These are phyloP conservation scores for Neomorphus geoffroyi DNA, from an alignment of 2,797 vertebrate genomes.

Conservation along the genomic window DNA sequence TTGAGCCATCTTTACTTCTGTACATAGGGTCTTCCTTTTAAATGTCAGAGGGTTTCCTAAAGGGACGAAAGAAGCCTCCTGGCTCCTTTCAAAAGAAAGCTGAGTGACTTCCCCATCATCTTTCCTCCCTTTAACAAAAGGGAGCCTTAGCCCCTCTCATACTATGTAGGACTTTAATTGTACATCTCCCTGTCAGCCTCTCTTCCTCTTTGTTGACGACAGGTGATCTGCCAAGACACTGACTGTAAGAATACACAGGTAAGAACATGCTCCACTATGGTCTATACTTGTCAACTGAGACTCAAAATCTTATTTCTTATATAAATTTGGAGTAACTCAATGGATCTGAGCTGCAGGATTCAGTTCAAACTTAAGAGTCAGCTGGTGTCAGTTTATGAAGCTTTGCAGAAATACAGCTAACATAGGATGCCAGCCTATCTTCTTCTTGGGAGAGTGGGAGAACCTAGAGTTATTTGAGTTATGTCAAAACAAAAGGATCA, in stretches of 20 bases:
- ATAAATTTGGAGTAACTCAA: neutral
- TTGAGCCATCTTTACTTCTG: neutral
- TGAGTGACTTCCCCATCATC: neutral
- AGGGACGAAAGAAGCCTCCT: neutral
- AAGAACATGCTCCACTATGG: neutral
- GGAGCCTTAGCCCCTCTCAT: neutral
- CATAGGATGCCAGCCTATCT: neutral
- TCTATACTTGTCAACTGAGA: neutral
- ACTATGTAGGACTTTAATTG: neutral
- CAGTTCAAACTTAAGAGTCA: neutral
- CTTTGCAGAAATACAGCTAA: neutral
- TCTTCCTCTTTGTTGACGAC: neutral
- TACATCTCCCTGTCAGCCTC: neutral
- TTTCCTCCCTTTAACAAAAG: neutral
- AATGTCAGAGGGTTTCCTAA: neutral
- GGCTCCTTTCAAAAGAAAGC: neutral
- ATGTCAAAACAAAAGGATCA: neutral
- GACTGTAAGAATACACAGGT: neutral
- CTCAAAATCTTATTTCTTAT: neutral
- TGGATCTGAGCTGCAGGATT: neutral
- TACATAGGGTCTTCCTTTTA: neutral
- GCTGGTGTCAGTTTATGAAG: neutral
- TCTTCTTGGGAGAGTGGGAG: neutral
- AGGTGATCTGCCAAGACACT: neutral
- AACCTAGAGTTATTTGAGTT: neutral